Base-by-base conservation (phyloP, 2,888 invertebrate genomes). In the Altica lythri region DNA sequence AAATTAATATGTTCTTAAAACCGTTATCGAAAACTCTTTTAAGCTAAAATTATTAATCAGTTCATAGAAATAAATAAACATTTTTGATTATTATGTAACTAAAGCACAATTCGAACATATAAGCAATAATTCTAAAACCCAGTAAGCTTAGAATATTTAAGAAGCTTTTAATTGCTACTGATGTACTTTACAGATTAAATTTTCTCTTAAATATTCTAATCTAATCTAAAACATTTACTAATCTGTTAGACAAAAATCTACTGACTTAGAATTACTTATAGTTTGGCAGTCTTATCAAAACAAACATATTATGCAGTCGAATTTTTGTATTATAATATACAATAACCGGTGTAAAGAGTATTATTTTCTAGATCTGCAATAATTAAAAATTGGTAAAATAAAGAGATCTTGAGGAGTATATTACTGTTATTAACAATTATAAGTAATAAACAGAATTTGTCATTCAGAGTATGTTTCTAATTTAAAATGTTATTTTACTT, bases 281-380 rank as follows among this genome's bases (percentile, higher is more conserved):
- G 32, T 49, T 55, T 47, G 57, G 66, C 68, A 68, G 68, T 68
- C 68, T 68, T 66, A 62, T 65, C 59, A 64, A 57, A 52, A n/a
- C 18, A 47, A 37, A 38, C 10, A 55, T 53, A 49, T 47, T 42
- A 35, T 51, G 50, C 59, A 61, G 56, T 58, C 53, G 40, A 50
- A 51, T 35, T 42, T 47, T 22, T 43, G n/a, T 14, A 22, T 32
- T 22, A 19, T 42, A 51, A 44, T 43, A 44, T 22, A 44, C 16
- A 53, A 59, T 9, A 29, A 42, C 43, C 19, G 53, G n/a, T n/a
- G n/a, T n/a, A 55, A 44, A 53, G 53, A 49, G 58, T 50, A 55
- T 40, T 60, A 55, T 49, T 51, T 55, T 45, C 34, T 55, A 38
- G 52, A 48, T 25, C 6, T 44, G 29, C n/a, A 44, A 12, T 12